Evolutionary conservation across 2,888 invertebrate species (phyloP), one percentile per base, ranked within the genome.

Genomic region (Penaeus monodon): DNA sequence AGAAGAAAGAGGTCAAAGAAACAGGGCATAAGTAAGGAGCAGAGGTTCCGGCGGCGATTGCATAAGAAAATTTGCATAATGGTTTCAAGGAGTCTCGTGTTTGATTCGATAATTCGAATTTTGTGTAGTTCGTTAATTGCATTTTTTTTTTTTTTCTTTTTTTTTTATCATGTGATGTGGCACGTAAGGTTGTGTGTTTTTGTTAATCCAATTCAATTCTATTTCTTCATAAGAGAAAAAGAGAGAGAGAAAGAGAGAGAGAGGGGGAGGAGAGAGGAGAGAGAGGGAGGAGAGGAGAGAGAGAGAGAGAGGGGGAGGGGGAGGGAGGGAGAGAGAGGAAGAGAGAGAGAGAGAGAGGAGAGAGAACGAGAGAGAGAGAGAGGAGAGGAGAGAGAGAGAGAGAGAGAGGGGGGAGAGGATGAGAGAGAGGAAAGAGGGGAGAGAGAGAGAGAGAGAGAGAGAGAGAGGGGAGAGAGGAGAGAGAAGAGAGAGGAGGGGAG

Each of bases 161-260:
- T 44, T 44, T 29, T n/a, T 12, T 17, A 27, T 33, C 20, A 1
- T 1, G 22, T n/a, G 12, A 38, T 44, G 49, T 24, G 24, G 20
- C 8, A n/a, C 3, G 74, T 44, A n/a, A 44, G 38, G 33, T 74
- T 74, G 38, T 74, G 8, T 44, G 17, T 44, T 3, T 38, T 38
- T 22, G 74, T 38, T 44, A 38, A 74, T 74, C 38, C 24, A 20
- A 44, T 49, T 74, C n/a, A 38, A 38, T n/a, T 12, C 14, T 24
- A 20, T 38, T 24, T 22, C 44, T 38, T 49, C n/a, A 49, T 44
- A 49, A 33, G 74, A 74, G 74, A 74, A 20, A 38, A 14, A 74
- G 74, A 74, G 74, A 74, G 74, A 74, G 74, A 74, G 44, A 74
- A 44, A 74, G 74, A 33, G 44, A 38, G 74, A 20, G 29, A 27